Evolutionary conservation across 2,113 vertebrate genomes (phyloP), one percentile per base, ranked within the genome.

Genomic region (Perccottus glenii): DNA sequence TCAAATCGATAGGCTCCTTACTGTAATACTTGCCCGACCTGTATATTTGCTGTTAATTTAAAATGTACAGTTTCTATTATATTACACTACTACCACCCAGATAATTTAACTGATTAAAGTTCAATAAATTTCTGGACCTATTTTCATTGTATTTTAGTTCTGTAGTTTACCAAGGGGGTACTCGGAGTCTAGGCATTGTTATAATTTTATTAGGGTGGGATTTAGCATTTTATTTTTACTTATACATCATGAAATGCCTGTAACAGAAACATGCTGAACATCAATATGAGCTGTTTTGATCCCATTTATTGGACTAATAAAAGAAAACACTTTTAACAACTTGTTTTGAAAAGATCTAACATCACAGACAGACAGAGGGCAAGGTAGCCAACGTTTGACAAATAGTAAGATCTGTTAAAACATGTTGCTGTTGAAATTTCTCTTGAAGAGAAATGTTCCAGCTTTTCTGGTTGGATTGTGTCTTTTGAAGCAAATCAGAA

Each of bases 321-420:
- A 62, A 44, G 27, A 32, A 58, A 40, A 36, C 46, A 7, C 16
- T 65, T 40, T 35, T 5, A 65, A 44, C n/a, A 70, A 49, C 66
- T 71, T 68, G 70, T 73, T 72, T 57, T 42, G 56, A 76, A 60
- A 36, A 72, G 27, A 78, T 58, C 3, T 1, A 6, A 27, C 51
- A 53, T 91, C 75, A 99, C 67, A 99, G 91, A 66, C 94, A 92
- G 74, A 99, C 93, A 0, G 88, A 90, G 0, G 94, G 90, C 16
- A 96, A 89, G 49, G 84, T 91, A 60, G 96, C 90, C 2, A 88
- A 86, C 44, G 94, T 87, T 2, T 91, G 94, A 0, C 86, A 88
- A 66, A 99, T 75, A 9, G 16, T 49, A 32, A 98, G 90, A 50
- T 95, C 91, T 4, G 89, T 85, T 1, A 98, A 93, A 75, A 94